Conservation (phyloP, 2,797 vertebrate genomes). For the Calcarius lapponicus region DNA sequence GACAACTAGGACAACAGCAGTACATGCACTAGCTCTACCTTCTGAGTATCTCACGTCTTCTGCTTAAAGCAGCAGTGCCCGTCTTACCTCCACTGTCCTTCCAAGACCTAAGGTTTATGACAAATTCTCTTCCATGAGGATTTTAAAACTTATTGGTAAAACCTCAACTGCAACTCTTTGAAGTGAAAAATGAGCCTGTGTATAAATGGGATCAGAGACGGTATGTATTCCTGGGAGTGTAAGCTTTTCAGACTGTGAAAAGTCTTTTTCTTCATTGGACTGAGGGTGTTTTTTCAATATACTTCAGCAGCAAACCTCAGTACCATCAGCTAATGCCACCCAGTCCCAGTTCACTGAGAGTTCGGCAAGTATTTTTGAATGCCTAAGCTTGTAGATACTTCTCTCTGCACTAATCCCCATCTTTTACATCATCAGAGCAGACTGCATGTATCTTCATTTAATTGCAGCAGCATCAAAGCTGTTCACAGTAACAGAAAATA, state of each 20-base stretch:
- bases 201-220: accelerated
- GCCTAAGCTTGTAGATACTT: not conserved
- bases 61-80: not conserved
- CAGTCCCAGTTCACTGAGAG: not conserved
- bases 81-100: not conserved
- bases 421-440: not conserved
- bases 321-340: not conserved
- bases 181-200: not conserved
- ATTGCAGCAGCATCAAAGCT: not conserved
- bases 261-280: not conserved
- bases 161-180: not conserved
- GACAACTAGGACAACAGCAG: not conserved
- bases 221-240: accelerated
- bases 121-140: not conserved
- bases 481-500: not conserved
- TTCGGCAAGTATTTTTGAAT: not conserved
- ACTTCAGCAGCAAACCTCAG: not conserved
- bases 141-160: not conserved
- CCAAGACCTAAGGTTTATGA: not conserved
- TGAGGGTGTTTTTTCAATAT: not conserved
- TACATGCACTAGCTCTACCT: not conserved
- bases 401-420: not conserved
- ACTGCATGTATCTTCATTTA: not conserved
- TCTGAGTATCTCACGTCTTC: not conserved
- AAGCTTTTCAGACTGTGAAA: not conserved